Evolutionary conservation across 1,140 invertebrate species (phyloP).

Genomic region (Eueides isabella): DNA sequence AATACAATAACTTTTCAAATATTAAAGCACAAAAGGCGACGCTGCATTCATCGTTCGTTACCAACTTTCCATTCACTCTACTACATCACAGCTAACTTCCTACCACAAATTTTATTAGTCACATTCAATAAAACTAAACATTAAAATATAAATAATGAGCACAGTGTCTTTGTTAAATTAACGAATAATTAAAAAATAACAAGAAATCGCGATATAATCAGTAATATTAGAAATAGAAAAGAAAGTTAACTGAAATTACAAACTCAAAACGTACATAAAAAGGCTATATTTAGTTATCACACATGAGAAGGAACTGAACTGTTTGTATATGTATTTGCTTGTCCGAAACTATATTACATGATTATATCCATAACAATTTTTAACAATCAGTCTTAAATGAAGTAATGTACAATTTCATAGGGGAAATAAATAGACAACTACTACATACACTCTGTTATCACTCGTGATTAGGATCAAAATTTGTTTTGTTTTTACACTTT

Average conservation of each 20-base stretch:
- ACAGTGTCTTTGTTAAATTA: conserved; percentile 37
- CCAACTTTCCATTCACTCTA: neutral
- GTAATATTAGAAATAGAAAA: conserved; percentile 19
- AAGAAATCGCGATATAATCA: conserved; percentile 26
- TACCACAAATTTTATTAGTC: conserved; percentile 21
- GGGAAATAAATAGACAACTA: conserved; percentile 13
- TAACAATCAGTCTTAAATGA: conserved; percentile 41
- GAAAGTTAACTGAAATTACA: neutral
- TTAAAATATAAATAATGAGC: conserved; percentile 29
- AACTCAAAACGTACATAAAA: neutral
- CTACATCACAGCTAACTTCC: conserved; percentile 8
- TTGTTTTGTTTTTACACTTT: neutral
- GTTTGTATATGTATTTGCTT: neutral
- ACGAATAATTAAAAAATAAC: conserved; percentile 33
- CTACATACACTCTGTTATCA: neutral
- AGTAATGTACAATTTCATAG: conserved; percentile 24
- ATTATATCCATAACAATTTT: conserved; percentile 17
- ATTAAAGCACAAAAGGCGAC: conserved; percentile 14
- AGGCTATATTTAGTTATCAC: neutral
- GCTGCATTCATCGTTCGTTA: neutral
- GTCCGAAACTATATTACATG: conserved; percentile 17
- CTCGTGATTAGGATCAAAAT: neutral
- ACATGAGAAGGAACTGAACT: neutral
- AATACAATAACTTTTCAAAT: neutral
- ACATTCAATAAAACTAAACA: conserved; percentile 15